Evolutionary conservation across 2,797 vertebrate species (phyloP).

Genomic region (Poeciliopsis paucimaculata): DNA sequence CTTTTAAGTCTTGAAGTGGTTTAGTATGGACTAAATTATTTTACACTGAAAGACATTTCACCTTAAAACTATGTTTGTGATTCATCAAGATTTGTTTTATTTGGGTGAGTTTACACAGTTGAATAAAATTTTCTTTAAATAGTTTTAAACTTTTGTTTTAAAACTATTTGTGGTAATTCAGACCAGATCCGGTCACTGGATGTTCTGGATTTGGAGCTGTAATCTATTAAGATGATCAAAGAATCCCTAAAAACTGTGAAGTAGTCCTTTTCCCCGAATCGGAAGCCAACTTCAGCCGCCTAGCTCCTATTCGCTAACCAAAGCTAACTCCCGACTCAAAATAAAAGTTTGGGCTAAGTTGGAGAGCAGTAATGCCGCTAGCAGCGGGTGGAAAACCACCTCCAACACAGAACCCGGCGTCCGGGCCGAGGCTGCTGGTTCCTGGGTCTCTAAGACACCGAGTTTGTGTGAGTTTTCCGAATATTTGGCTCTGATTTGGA

Average conservation of each 20-base stretch:
- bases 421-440: accelerated
- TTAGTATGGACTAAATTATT: not conserved
- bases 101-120: not conserved
- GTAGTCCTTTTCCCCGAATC: not conserved
- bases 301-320: constrained; percentile 24
- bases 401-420: accelerated
- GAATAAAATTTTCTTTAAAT: not conserved
- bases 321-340: constrained; percentile 46
- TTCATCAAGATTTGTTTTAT: not conserved
- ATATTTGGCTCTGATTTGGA: constrained; percentile 28
- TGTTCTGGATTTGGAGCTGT: not conserved
- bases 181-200: not conserved
- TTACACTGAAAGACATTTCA: not conserved
- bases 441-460: accelerated
- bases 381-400: accelerated
- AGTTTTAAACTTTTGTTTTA: not conserved
- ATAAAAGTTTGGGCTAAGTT: constrained; percentile 64
- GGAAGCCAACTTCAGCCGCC: not conserved
- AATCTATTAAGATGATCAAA: not conserved
- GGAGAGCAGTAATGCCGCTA: not conserved
- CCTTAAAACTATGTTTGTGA: too few relatives aligned
- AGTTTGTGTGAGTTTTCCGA: not conserved
- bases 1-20: not conserved
- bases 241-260: not conserved
- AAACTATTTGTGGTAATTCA: not conserved